phyloP scores from a whole-genome alignment of 1,140 invertebrate genomes.

The Thrips palmi region DNA sequence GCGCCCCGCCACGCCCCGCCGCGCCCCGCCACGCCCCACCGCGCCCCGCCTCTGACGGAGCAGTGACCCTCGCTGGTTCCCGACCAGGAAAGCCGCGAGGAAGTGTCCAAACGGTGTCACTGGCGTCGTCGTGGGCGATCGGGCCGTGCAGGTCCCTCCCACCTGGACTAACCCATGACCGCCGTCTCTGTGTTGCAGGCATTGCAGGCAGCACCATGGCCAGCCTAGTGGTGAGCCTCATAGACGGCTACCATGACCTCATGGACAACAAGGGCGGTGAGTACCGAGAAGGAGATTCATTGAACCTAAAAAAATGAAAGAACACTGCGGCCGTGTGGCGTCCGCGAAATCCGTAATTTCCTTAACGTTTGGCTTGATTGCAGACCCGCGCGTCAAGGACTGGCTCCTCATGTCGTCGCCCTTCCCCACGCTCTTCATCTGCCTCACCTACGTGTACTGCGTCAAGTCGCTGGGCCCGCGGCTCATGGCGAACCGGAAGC shows the following conservation, averaged over 20 bases:
- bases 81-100: too few species aligned
- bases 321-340: too few species aligned
- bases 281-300: constrained; percentile 18
- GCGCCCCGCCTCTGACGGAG: too few species aligned
- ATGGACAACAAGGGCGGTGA: constrained; percentile 66
- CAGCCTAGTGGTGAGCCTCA: constrained; percentile 39
- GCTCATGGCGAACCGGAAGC: constrained; percentile 78
- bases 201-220: too few species aligned
- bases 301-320: background rate
- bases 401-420: constrained; percentile 73
- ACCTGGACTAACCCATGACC: too few species aligned
- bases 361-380: constrained; percentile 18
- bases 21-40: too few species aligned
- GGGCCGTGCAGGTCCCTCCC: too few species aligned
- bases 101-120: too few species aligned
- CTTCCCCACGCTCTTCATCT: constrained; percentile 57
- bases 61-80: too few species aligned
- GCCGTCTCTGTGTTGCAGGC: too few species aligned
- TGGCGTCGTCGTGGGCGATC: too few species aligned
- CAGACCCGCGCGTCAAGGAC: constrained; percentile 63
- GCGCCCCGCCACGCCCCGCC: too few species aligned
- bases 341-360: constrained; percentile 11
- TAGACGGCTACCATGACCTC: constrained; percentile 55
- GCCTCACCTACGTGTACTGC: constrained; percentile 54
- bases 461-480: constrained; percentile 66